These are phyloP conservation scores for Agrypnus murinus DNA, from an alignment of 2,888 invertebrate species.

Conservation along the genomic window DNA sequence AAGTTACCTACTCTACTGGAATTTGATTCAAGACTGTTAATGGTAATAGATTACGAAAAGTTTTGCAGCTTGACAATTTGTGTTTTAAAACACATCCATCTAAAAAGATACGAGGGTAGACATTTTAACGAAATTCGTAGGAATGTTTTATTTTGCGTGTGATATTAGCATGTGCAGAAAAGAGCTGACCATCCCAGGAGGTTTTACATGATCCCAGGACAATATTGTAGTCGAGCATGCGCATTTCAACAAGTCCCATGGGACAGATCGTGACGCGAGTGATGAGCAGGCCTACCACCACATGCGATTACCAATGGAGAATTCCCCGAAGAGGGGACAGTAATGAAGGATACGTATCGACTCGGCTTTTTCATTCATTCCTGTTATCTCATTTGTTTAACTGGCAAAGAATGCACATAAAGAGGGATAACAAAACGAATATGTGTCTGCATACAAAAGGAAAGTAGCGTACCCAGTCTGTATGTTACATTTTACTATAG, in stretches of 20 bases:
- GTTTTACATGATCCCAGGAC: slow-evolving; percentile 58
- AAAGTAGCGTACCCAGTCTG: slow-evolving; percentile 59
- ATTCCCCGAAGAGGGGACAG: slow-evolving; percentile 50
- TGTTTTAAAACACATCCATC: no score
- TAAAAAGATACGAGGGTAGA: no score
- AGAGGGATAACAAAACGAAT: slow-evolving; percentile 34
- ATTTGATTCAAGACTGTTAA: background rate
- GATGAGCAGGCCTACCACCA: slow-evolving; percentile 63
- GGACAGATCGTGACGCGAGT: slow-evolving; percentile 67
- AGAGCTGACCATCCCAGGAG: slow-evolving; percentile 59
- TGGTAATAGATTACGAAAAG: no score
- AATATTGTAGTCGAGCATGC: slow-evolving; percentile 61
- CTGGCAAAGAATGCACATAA: background rate
- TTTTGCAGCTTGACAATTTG: background rate
- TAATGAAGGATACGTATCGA: slow-evolving; percentile 51
- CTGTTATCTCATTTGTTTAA: slow-evolving; percentile 49
- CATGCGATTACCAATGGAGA: slow-evolving; percentile 60
- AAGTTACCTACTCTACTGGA: background rate
- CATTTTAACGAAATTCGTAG: no score
- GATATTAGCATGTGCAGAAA: slow-evolving; percentile 44
- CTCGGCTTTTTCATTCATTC: slow-evolving; percentile 38
- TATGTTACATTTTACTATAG: slow-evolving; percentile 67
- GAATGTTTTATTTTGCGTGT: slow-evolving; percentile 24
- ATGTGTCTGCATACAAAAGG: slow-evolving; percentile 36
- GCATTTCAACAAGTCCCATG: slow-evolving; percentile 64